Evolutionary conservation across 2,113 vertebrate genomes (phyloP).

Genomic region (Crotalus tigris): DNA sequence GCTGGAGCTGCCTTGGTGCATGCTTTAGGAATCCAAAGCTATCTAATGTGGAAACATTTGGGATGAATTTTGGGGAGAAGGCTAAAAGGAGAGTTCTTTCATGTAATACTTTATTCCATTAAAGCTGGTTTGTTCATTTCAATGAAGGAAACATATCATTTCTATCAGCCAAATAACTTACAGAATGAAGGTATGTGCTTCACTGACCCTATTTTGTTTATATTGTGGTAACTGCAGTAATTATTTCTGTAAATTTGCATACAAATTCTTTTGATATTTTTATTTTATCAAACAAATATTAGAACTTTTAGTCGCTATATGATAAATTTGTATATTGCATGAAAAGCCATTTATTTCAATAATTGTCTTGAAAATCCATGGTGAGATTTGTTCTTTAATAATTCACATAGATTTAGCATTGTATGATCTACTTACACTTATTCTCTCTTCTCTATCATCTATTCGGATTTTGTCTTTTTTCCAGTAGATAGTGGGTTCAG

Average conservation of each 20-base stretch:
- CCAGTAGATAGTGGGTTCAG: conserved; percentile 97
- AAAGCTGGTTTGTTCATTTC: background rate
- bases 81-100: background rate
- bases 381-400: background rate
- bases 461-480: conserved; percentile 96
- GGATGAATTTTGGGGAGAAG: background rate
- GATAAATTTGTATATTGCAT: background rate
- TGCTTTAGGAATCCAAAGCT: background rate
- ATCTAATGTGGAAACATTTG: background rate
- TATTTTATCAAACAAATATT: background rate
- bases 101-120: background rate
- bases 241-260: background rate
- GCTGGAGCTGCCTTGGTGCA: background rate
- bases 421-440: conserved; percentile 79
- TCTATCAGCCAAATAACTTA: background rate
- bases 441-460: conserved; percentile 91
- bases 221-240: background rate
- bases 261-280: background rate
- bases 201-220: too few species aligned
- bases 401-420: background rate
- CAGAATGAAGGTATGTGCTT: background rate
- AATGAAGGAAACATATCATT: background rate
- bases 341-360: background rate
- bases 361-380: background rate
- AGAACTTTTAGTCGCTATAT: background rate